These are phyloP conservation scores for Siniperca scherzeri DNA, from an alignment of 2,797 vertebrate genomes.

Conservation along the genomic window DNA sequence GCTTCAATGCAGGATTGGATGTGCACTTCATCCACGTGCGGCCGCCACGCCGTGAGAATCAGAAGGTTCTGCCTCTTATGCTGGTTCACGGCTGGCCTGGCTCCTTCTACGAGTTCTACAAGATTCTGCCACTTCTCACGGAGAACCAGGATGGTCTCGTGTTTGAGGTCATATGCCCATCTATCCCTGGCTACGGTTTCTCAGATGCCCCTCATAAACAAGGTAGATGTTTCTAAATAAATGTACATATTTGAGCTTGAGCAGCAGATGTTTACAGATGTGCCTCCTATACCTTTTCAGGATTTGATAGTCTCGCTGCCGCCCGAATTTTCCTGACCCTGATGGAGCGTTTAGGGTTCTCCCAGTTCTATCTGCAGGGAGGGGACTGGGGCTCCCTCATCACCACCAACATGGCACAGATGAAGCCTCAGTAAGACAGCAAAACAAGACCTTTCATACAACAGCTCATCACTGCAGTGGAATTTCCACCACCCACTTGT, in stretches of 20 bases:
- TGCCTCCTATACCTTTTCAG: conserved; percentile 66
- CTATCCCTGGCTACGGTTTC: conserved; percentile 93
- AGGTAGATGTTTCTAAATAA: conserved; percentile 75
- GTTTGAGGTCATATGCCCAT: conserved; percentile 93
- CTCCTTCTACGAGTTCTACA: conserved; percentile 94
- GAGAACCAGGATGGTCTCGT: conserved; percentile 73
- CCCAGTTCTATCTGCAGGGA: conserved; percentile 90
- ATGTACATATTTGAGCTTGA: background rate
- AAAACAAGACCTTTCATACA: conserved; percentile 22
- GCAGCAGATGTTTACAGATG: conserved; percentile 5
- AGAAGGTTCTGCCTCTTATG: conserved; percentile 86
- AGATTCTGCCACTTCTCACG: conserved; percentile 89
- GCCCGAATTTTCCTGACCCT: conserved; percentile 91
- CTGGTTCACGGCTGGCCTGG: conserved; percentile 94
- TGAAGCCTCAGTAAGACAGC: conserved; percentile 90
- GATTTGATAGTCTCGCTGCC: conserved; percentile 85
- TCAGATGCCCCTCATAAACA: conserved; percentile 90
- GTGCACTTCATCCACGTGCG: conserved; percentile 91
- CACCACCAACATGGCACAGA: conserved; percentile 90
- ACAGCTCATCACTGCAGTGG: conserved; percentile 13
- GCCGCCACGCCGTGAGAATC: conserved; percentile 76
- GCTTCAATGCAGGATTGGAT: conserved; percentile 84
- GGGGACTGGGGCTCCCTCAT: conserved; percentile 91
- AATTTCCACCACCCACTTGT: conserved; percentile 24
- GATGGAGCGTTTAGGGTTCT: conserved; percentile 91